Base-by-base conservation (phyloP, 2,797 vertebrate species). In the Myotis findleyi region DNA sequence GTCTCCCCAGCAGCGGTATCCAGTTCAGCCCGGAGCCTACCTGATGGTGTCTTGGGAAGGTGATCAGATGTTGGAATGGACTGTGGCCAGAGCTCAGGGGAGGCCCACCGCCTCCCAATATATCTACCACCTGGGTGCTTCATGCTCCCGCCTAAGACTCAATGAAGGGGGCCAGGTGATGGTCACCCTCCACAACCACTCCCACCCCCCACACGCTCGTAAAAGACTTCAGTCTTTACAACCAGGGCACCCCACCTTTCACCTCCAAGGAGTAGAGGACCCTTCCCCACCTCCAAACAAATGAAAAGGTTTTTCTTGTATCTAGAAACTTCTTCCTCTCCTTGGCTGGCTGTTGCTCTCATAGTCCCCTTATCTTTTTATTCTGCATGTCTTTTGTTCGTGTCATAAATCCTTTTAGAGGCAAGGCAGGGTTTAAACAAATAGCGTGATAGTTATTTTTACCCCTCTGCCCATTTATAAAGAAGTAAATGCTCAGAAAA, bases 401-500 rank as follows among this genome's bases (percentile, higher is more conserved):
- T 38, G 4, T 72, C 47, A 14, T 38, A 17, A 30, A 25, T 64
- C 62, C n/a, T 75, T 79, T 53, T 12, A 20, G 11, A 41, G 55
- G 25, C 16, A 30, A 95, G 44, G 38, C 55, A 33, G 68, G 27
- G 49, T 73, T 81, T 59, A 82, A 79, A 87, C 38, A 93, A 80
- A 83, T 1, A 84, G 64, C 76, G 33, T 72, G 59, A 16, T 36
- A 62, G 51, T 82, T 81, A 30, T 25, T 69, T 55, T 55, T 79
- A 27, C 1, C 47, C 30, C 62, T 13, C 27, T 23, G 9, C 85
- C 81, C 27, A 25, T 36, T 83, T 64, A 59, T 18, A 66, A 80
- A 71, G 17, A 57, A 71, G 51, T 6, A 88, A 23, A 64, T 17
- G 21, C 64, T 87, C 49, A 95, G 81, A 38, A 84, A 96, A 84